Conservation (phyloP, 2,113 vertebrate species). For the Camelus dromedarius region DNA sequence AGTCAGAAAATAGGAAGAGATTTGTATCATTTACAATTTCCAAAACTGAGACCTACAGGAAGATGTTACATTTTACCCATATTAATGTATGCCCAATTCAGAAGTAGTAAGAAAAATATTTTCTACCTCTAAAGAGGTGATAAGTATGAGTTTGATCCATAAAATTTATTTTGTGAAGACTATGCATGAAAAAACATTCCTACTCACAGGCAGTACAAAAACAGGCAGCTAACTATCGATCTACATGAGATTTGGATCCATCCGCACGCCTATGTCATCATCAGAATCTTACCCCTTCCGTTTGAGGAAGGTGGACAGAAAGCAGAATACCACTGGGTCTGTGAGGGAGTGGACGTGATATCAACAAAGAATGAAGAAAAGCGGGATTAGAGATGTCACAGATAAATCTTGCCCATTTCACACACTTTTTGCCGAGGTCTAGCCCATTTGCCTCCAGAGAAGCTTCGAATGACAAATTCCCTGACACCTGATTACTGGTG, state of each 20-base stretch:
- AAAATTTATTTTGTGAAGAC: constrained; percentile 26
- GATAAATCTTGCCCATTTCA: not conserved
- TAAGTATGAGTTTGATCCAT: not conserved
- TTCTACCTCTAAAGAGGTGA: not conserved
- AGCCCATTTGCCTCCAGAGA: not conserved
- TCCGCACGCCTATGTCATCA: not conserved
- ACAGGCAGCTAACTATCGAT: not conserved
- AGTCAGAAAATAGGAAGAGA: constrained; percentile 36
- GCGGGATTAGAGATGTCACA: not conserved
- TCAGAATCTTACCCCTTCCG: not conserved
- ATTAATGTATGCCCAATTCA: not conserved
- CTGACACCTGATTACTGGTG: not conserved
- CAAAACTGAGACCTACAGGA: not conserved
- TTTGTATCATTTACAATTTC: constrained; percentile 30
- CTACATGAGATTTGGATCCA: not conserved
- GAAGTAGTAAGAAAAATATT: not conserved
- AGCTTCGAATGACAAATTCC: not conserved
- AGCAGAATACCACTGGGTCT: not conserved
- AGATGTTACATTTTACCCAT: constrained; percentile 31
- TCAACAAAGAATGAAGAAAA: not conserved
- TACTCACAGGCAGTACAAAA: not conserved
- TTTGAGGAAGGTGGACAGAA: not conserved
- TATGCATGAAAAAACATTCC: not conserved
- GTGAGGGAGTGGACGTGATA: not conserved
- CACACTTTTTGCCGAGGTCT: not conserved